These are phyloP conservation scores for Ditylenchus dipsaci DNA, from an alignment of 1,140 invertebrate genomes.

Conservation along the genomic window DNA sequence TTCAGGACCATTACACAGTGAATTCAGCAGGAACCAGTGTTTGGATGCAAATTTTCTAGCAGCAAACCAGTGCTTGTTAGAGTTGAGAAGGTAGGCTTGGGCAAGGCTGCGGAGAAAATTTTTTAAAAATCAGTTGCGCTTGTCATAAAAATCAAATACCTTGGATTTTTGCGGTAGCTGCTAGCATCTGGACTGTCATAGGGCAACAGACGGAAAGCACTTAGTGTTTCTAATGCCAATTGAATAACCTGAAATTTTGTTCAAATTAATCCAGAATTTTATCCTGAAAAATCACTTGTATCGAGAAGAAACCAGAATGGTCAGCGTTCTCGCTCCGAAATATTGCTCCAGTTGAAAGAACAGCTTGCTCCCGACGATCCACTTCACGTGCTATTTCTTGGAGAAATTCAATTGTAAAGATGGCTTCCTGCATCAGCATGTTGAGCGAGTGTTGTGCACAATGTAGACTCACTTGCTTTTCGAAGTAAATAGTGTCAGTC, in stretches of 20 bases:
- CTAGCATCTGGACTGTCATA: conserved; percentile 67
- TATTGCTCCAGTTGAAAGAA: conserved; percentile 11
- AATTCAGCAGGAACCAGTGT: conserved; percentile 84
- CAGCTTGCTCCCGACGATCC: conserved; percentile 69
- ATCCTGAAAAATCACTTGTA: conserved; percentile 63
- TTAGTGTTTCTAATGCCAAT: conserved; percentile 67
- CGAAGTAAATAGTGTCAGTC: no score
- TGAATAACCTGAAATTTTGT: not conserved
- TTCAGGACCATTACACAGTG: conserved; percentile 70
- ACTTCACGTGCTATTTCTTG: conserved; percentile 71
- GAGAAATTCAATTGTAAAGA: conserved; percentile 75
- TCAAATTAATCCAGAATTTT: no score
- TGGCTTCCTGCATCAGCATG: conserved; percentile 73
- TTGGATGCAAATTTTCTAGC: conserved; percentile 69
- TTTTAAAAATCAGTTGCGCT: not conserved
- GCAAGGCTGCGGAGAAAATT: conserved; percentile 62
- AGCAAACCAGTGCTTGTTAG: conserved; percentile 77
- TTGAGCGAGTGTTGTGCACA: no score
- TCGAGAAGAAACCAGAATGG: conserved; percentile 80
- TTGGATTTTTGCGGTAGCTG: conserved; percentile 24
- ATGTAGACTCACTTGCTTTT: no score
- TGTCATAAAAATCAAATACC: not conserved
- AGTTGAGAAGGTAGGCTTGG: conserved; percentile 77
- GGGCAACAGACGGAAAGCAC: conserved; percentile 71
- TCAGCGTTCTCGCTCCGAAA: conserved; percentile 68